Evolutionary conservation across 2,113 vertebrate species (phyloP).

Genomic region (Lagopus muta): DNA sequence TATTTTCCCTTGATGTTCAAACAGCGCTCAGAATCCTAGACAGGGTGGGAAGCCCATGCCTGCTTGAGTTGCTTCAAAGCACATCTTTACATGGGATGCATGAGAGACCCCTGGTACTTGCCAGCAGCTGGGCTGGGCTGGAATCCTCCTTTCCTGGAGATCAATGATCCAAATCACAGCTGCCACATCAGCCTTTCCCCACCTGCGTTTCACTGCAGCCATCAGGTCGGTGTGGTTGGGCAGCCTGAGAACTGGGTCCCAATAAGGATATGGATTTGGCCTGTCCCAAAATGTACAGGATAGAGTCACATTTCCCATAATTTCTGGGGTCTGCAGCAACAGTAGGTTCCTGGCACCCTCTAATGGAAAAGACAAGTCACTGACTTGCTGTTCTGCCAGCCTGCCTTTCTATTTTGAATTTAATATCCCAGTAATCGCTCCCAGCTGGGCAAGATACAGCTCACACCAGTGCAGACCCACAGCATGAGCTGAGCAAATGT

Average conservation of each 20-base stretch:
- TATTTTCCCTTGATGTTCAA: background rate
- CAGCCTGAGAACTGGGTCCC: accelerated
- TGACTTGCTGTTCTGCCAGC: background rate
- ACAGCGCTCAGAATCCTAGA: background rate
- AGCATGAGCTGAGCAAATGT: slow-evolving; percentile 45
- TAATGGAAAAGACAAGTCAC: slow-evolving; percentile 61
- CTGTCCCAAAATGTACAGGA: background rate
- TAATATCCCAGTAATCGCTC: background rate
- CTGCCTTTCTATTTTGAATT: slow-evolving; percentile 36
- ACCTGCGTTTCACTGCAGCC: accelerated
- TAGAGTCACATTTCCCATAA: background rate
- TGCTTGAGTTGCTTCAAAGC: background rate
- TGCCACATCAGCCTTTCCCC: background rate
- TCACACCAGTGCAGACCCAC: background rate
- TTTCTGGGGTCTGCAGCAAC: slow-evolving; percentile 24
- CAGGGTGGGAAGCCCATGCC: background rate
- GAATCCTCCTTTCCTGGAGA: background rate
- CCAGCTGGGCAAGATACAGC: background rate
- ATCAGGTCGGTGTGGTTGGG: background rate
- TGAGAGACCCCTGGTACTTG: background rate
- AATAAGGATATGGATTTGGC: background rate
- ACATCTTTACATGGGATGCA: background rate
- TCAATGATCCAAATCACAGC: background rate
- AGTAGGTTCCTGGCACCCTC: slow-evolving; percentile 67
- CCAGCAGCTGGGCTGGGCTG: background rate